Evolutionary conservation across 2,113 vertebrate species (phyloP).

Genomic region (Mormyrus iriodes): DNA sequence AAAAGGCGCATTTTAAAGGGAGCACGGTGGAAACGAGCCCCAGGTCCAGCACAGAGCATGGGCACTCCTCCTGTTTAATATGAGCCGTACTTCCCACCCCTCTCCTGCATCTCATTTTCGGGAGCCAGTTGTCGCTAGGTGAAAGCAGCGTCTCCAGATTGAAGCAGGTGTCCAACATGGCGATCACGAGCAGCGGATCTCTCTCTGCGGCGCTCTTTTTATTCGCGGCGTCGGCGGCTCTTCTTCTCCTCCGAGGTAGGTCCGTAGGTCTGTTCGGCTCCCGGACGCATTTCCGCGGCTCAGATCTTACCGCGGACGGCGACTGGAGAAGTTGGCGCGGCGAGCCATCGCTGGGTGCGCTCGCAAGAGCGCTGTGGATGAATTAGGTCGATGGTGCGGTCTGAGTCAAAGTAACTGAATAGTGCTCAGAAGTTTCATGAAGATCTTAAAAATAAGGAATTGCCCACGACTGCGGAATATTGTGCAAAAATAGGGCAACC

Average conservation of each 20-base stretch:
- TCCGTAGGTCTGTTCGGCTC: neutral
- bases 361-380: neutral
- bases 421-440: neutral
- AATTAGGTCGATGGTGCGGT: neutral
- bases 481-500: neutral
- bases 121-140: conserved; percentile 56
- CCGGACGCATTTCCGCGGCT: neutral
- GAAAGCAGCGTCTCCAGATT: conserved; percentile 71
- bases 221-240: conserved; percentile 66
- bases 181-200: conserved; percentile 71
- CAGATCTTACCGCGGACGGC: neutral
- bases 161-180: conserved; percentile 94
- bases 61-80: conserved; percentile 30
- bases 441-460: neutral
- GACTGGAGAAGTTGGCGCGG: neutral
- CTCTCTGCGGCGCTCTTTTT: conserved; percentile 70
- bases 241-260: conserved; percentile 75
- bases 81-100: conserved; percentile 43
- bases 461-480: neutral
- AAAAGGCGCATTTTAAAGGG: neutral
- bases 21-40: neutral
- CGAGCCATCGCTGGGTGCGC: neutral
- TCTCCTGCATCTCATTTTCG: conserved; percentile 61
- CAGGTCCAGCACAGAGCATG: neutral
- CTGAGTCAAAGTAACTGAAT: neutral